Conservation (phyloP, 2,888 invertebrate genomes). For the Dynastes maya region DNA sequence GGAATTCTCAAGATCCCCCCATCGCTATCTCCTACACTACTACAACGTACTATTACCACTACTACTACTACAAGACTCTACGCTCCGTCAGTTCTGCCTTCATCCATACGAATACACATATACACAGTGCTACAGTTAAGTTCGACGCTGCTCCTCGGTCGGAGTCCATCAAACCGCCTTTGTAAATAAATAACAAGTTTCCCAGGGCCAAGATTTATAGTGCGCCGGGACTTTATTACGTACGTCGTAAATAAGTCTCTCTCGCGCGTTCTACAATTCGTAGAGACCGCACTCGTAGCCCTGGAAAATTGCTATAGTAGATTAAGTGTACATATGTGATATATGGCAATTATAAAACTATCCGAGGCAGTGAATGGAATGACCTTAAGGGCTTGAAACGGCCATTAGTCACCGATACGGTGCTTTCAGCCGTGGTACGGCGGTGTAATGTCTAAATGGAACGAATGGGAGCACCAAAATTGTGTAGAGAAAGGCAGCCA, state of each 20-base stretch:
- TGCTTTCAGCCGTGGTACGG: too few relatives aligned
- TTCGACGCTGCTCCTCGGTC: slow-evolving; percentile 32
- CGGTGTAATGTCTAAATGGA: too few relatives aligned
- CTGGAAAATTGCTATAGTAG: slow-evolving; percentile 47
- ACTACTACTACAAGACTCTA: background rate
- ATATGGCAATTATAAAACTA: slow-evolving; percentile 51
- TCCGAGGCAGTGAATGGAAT: slow-evolving; percentile 46
- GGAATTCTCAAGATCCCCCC: slow-evolving; percentile 15
- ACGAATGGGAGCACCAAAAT: too few relatives aligned
- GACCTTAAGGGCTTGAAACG: slow-evolving; percentile 26
- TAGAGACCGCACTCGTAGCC: slow-evolving; percentile 45
- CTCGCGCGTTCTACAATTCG: slow-evolving; percentile 40
- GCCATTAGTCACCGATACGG: slow-evolving; percentile 15
- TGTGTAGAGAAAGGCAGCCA: too few relatives aligned
- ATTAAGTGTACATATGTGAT: slow-evolving; percentile 43
- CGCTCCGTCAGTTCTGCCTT: background rate
- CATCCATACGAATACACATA: too few relatives aligned
- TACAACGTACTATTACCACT: slow-evolving; percentile 1
- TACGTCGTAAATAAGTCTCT: slow-evolving; percentile 49
- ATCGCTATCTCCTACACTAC: background rate
- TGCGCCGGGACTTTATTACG: slow-evolving; percentile 49
- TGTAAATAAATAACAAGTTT: slow-evolving; percentile 51
- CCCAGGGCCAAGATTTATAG: slow-evolving; percentile 49
- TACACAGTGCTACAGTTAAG: slow-evolving; percentile 11
- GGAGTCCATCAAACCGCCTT: slow-evolving; percentile 49